phyloP scores from a whole-genome alignment of 2,797 vertebrate species.

The Chlorospingus semifuscus region DNA sequence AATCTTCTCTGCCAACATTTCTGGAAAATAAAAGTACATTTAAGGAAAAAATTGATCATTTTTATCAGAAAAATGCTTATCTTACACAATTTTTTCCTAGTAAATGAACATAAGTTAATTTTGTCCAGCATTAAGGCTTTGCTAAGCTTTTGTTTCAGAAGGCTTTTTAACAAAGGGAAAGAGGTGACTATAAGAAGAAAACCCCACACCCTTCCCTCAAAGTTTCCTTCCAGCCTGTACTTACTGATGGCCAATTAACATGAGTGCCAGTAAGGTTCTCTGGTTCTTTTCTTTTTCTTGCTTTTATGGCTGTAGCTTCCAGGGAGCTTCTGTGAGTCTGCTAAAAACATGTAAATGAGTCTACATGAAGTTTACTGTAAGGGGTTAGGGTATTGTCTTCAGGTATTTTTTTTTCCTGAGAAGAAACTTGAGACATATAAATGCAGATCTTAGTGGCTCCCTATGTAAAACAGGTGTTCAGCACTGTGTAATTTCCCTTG shows the following conservation, averaged over 20 bases:
- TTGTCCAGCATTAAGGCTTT: not conserved
- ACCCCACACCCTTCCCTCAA: accelerated
- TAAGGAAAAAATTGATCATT: accelerated
- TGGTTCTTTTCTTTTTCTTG: not conserved
- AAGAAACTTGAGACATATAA: constrained; percentile 27
- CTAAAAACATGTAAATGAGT: not conserved
- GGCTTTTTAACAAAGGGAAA: not conserved
- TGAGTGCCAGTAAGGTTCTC: not conserved
- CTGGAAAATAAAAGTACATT: not conserved
- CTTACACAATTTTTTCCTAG: not conserved
- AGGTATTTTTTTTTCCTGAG: not conserved
- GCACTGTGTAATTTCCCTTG: constrained; percentile 53
- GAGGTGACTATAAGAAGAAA: not conserved
- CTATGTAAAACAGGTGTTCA: constrained; percentile 51
- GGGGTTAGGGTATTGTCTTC: not conserved
- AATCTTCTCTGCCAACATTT: not conserved
- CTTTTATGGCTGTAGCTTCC: not conserved
- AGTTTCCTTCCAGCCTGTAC: not conserved
- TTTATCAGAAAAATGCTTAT: not conserved
- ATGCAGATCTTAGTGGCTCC: not conserved
- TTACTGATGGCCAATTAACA: not conserved
- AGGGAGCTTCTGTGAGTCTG: not conserved
- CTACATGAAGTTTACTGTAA: not conserved
- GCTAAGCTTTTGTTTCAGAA: not conserved
- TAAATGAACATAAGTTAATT: not conserved